Evolutionary conservation across 2,888 invertebrate species (phyloP), one percentile per base, ranked within the genome.

Genomic region (Peribatodes rhomboidaria): DNA sequence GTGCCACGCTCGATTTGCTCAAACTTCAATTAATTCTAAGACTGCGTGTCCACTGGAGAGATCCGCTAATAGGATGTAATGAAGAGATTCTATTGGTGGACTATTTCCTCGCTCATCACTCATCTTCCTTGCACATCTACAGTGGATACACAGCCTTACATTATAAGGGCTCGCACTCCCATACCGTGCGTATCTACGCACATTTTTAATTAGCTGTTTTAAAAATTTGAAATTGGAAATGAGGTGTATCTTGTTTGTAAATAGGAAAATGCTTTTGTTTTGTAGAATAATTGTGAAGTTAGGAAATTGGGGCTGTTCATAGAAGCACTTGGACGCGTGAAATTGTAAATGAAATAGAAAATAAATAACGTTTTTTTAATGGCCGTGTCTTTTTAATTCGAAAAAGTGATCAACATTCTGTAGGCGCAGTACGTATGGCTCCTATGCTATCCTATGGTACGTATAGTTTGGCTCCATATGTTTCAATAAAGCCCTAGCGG

Each of bases 291-390:
- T 20, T 47, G 81, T 77, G 76, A 78, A 53, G 39, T 9, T 71
- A 70, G 65, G 53, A 59, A 61, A 64, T 52, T 55, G 64, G 80
- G 79, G 75, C 77, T 82, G 84, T 82, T 78, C 81, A 85, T 81
- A 80, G 84, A 84, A 85, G 86, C 89, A 88, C 83, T 79, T 78
- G 79, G 81, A 82, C 81, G 87, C 85, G 80, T 79, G 68, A 74
- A 72, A 76, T 83, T 89, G 88, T 90, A 87, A 84, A 88, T 89
- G 90, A 85, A 31, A 54, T 44, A 33, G 55, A 88, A 86, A 90
- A 90, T 89, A 89, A 90, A 90, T 76, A 79, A 86, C 87, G 86
- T 88, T 88, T 89, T 89, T 86, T 57, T 46, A 86, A 86, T 80
- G 79, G 74, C 71, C 65, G 66, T 68, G 77, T 80, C 69, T 18